phyloP scores from a whole-genome alignment of 2,797 vertebrate species.

The Ateles fusciceps region DNA sequence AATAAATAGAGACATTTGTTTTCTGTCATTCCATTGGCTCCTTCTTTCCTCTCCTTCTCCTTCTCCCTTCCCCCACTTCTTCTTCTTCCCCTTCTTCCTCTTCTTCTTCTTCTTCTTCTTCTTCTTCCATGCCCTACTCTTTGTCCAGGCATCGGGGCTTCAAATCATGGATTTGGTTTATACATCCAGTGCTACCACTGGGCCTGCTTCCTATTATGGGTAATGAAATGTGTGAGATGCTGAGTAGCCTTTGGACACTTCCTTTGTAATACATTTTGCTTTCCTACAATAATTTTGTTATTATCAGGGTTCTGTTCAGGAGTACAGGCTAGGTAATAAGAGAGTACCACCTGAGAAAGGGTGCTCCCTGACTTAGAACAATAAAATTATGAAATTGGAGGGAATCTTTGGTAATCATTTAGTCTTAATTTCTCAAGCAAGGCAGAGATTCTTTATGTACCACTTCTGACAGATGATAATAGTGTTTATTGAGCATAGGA shows the following conservation, averaged over 20 bases:
- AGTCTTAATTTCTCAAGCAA: background rate
- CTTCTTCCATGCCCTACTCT: background rate
- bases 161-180: background rate
- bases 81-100: accelerated
- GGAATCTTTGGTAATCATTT: background rate
- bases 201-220: background rate
- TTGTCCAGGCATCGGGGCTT: background rate
- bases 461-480: background rate
- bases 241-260: background rate
- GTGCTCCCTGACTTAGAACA: background rate
- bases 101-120: background rate
- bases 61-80: no score
- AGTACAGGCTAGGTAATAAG: background rate
- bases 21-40: background rate
- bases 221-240: background rate
- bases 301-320: conserved; percentile 7
- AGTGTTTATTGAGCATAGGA: background rate
- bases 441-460: background rate
- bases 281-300: background rate
- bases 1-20: background rate
- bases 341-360: background rate
- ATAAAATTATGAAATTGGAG: background rate
- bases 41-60: background rate
- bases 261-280: background rate
- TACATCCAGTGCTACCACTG: background rate